Conservation (phyloP, 1,140 invertebrate species). For the Drosophila repleta region DNA sequence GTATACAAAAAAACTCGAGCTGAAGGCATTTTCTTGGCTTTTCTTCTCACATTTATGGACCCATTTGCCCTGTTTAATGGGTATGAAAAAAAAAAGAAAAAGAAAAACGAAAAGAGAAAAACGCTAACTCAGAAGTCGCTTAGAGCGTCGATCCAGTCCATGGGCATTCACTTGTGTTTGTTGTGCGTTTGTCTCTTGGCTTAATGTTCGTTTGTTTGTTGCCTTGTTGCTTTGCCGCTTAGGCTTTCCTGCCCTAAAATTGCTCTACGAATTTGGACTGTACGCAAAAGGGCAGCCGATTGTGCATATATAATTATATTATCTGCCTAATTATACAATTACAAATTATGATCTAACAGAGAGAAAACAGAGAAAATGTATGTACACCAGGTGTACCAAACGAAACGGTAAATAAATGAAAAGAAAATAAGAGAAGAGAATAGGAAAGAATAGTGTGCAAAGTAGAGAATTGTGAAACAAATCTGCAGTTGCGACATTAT, state of each 20-base stretch:
- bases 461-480: no score
- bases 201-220: conserved; percentile 25
- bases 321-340: conserved; percentile 5
- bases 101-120: no score
- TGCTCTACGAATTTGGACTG: conserved; percentile 29
- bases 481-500: no score
- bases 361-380: no score
- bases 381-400: no score
- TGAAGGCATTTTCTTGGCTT: neutral
- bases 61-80: neutral
- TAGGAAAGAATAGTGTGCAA: no score
- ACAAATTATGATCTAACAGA: neutral
- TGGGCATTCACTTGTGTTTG: conserved; percentile 32
- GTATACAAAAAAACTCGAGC: no score
- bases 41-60: neutral
- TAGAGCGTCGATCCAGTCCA: conserved; percentile 2
- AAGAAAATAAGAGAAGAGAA: no score
- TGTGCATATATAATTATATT: neutral
- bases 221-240: conserved; percentile 25
- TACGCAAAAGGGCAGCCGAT: neutral
- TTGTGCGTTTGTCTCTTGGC: no score
- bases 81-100: conserved; percentile 7
- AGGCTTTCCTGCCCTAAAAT: conserved; percentile 52
- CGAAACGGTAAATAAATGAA: no score
- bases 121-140: conserved; percentile 3